Conservation (phyloP, 2,888 invertebrate genomes). For the Acleris literana region DNA sequence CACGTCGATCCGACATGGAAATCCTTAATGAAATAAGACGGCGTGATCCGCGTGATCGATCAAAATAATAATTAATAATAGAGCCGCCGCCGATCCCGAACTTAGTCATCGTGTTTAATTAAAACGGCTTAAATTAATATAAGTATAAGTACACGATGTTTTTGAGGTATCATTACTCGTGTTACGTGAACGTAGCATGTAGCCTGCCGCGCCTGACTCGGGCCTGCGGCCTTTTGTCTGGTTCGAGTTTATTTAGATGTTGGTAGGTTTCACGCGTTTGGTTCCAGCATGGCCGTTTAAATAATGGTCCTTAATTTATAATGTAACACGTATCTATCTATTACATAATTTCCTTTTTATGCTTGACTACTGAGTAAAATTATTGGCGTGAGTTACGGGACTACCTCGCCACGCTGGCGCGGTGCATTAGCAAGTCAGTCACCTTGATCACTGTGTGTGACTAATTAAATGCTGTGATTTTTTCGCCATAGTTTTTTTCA, state of each 20-base stretch:
- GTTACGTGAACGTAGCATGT: conserved; percentile 40
- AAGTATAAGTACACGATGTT: conserved; percentile 68
- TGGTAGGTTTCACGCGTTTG: neutral
- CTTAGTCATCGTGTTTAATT: conserved; percentile 83
- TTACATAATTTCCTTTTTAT: no score
- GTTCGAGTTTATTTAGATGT: neutral
- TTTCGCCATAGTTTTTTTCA: no score
- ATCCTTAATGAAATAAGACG: conserved; percentile 78
- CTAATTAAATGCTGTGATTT: no score
- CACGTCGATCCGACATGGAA: conserved; percentile 45
- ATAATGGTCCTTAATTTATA: no score
- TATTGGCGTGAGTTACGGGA: no score
- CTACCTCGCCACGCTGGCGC: no score
- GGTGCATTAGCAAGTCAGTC: no score
- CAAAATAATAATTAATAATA: conserved; percentile 83
- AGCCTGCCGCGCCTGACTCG: conserved; percentile 1
- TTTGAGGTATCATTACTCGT: conserved; percentile 59
- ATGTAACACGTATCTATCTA: no score
- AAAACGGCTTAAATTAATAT: conserved; percentile 72
- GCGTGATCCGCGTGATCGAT: conserved; percentile 68
- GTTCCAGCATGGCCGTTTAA: no score
- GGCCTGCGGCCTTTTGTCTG: conserved; percentile 5
- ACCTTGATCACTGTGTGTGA: no score
- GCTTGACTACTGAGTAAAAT: no score
- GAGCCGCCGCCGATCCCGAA: conserved; percentile 70